These are phyloP conservation scores for Idaea biselata DNA, from an alignment of 2,888 invertebrate species.

Conservation along the genomic window DNA sequence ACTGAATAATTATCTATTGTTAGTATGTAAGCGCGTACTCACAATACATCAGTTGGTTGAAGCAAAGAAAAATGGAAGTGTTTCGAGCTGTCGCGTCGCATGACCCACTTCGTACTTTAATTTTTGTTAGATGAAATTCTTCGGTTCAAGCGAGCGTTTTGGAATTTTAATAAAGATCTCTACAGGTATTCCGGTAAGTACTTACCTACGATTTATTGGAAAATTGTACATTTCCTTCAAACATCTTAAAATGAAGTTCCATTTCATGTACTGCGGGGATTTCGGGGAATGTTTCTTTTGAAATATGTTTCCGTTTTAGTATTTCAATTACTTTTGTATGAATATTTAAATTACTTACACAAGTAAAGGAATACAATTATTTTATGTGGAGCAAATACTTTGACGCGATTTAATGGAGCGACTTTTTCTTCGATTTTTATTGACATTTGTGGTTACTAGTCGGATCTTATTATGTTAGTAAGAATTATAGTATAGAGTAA, in stretches of 20 bases:
- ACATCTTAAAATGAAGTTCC: not conserved
- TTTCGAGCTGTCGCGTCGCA: slow-evolving; percentile 10
- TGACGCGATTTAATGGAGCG: not conserved
- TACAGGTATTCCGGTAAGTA: slow-evolving; percentile 17
- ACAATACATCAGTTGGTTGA: slow-evolving; percentile 15
- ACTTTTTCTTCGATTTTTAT: not conserved
- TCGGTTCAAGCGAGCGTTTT: slow-evolving; percentile 16
- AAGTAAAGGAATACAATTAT: not conserved
- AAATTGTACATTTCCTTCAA: slow-evolving; percentile 8
- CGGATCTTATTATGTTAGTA: not conserved
- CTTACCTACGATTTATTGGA: slow-evolving; percentile 16
- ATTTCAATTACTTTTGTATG: not conserved
- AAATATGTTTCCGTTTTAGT: not conserved
- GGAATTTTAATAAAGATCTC: slow-evolving; percentile 30
- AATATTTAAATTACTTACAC: not conserved
- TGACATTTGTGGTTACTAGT: not conserved
- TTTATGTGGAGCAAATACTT: not conserved
- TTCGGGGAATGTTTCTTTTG: not conserved
- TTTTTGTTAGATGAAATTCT: slow-evolving; percentile 29
- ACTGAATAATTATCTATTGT: slow-evolving; percentile 3
- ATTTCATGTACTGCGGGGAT: not conserved
- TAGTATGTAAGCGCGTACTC: slow-evolving; percentile 4
- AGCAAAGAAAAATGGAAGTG: slow-evolving; percentile 23
- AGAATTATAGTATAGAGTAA: too few relatives aligned
- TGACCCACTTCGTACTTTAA: slow-evolving; percentile 20